Conservation (phyloP, 2,888 invertebrate species). For the Dolichomitus sp. region DNA sequence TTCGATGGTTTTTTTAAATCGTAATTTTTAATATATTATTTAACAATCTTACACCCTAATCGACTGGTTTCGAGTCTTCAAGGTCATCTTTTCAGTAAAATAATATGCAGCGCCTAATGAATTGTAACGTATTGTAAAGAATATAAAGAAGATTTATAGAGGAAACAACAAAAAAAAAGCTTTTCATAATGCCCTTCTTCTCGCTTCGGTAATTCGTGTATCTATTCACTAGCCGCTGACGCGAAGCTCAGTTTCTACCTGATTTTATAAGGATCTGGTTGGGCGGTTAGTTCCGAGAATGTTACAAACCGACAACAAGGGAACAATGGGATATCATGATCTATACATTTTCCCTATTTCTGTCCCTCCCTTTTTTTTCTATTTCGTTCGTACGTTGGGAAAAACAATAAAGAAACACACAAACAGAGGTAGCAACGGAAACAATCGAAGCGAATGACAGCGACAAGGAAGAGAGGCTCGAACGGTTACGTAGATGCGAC, state of each 20-base stretch:
- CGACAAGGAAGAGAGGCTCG: neutral
- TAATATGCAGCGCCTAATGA: neutral
- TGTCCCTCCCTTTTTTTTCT: neutral
- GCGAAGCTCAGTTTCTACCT: slow-evolving; percentile 2
- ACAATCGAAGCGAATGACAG: slow-evolving; percentile 15
- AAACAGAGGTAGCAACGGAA: neutral
- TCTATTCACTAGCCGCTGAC: neutral
- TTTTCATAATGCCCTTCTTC: neutral
- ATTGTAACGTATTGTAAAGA: neutral
- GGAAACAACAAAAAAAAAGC: neutral
- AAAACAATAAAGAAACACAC: slow-evolving; percentile 2
- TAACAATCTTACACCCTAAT: too few species aligned
- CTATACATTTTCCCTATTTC: neutral
- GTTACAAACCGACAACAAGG: neutral
- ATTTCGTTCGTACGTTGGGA: neutral
- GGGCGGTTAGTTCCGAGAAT: neutral
- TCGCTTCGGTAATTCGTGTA: neutral
- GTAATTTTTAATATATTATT: too few species aligned
- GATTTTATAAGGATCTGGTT: neutral
- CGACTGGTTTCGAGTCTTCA: too few species aligned
- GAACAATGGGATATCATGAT: slow-evolving; percentile 10
- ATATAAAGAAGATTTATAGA: neutral
- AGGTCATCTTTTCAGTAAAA: neutral
- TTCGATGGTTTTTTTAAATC: too few species aligned
- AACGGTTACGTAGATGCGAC: neutral